A percentile compares a stretch with the other conserved stretches of the same genome.
Evolutionary conservation across 2,888 invertebrate species (phyloP).

Genomic region (Drosophila atripex): DNA sequence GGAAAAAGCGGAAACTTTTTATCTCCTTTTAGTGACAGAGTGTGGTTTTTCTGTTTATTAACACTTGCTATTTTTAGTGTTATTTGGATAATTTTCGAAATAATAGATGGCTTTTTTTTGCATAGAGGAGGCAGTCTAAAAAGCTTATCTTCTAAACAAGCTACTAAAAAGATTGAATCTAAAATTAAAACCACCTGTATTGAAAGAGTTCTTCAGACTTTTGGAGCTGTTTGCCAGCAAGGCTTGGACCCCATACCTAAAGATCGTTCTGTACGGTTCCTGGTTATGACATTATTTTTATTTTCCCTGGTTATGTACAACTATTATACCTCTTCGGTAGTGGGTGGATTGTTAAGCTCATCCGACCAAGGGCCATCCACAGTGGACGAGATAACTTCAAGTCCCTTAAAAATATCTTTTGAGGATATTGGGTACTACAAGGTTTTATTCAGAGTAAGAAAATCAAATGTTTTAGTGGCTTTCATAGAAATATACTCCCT

Average conservation of each 20-base stretch:
- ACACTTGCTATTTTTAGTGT: slow-evolving; percentile 59
- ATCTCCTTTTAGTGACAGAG: slow-evolving; percentile 76
- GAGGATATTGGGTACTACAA: slow-evolving; percentile 83
- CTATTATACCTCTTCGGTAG: slow-evolving; percentile 83
- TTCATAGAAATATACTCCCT: slow-evolving; percentile 55
- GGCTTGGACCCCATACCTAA: slow-evolving; percentile 78
- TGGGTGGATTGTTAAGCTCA: slow-evolving; percentile 81
- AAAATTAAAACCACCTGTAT: slow-evolving; percentile 35
- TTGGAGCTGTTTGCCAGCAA: slow-evolving; percentile 81
- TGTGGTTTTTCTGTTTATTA: slow-evolving; percentile 71
- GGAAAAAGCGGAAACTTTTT: slow-evolving; percentile 79
- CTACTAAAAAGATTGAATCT: neutral
- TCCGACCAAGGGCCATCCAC: slow-evolving; percentile 78
- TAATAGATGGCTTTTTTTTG: slow-evolving; percentile 34
- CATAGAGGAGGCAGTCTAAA: neutral
- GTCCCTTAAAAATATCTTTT: slow-evolving; percentile 79
- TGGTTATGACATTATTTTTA: slow-evolving; percentile 73
- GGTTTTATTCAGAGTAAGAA: slow-evolving; percentile 79
- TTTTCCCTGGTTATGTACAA: slow-evolving; percentile 82
- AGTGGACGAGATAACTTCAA: slow-evolving; percentile 76
- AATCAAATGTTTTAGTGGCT: neutral
- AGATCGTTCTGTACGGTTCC: slow-evolving; percentile 68
- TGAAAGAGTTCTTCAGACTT: slow-evolving; percentile 60
- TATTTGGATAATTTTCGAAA: slow-evolving; percentile 73
- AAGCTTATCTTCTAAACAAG: neutral